These are phyloP conservation scores for Prinia subflava DNA, from an alignment of 2,113 vertebrate genomes.

Conservation along the genomic window DNA sequence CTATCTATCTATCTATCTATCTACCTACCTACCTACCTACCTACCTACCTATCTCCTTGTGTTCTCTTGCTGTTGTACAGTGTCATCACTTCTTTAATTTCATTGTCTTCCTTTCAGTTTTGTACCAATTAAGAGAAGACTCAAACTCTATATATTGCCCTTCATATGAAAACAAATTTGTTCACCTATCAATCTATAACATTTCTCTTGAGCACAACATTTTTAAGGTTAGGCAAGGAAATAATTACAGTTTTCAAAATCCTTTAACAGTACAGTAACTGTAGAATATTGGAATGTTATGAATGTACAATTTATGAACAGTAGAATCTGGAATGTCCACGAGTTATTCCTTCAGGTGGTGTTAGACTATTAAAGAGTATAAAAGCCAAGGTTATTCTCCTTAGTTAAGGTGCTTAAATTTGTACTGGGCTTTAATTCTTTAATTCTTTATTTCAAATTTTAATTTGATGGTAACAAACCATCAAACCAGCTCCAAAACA, in stretches of 20 bases:
- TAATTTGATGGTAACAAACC: neutral
- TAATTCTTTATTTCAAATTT: neutral
- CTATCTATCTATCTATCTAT: too few relatives aligned
- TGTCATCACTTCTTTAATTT: neutral
- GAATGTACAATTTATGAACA: neutral
- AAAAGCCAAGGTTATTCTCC: neutral
- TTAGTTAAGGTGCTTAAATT: neutral
- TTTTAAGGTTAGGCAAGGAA: neutral
- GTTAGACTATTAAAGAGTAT: neutral
- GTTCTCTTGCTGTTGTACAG: neutral
- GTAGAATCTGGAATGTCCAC: neutral
- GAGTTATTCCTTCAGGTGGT: neutral
- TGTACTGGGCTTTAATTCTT: neutral
- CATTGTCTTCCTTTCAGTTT: neutral
- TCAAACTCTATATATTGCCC: fast-evolving
- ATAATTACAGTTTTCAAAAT: neutral
- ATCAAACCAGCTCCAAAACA: neutral
- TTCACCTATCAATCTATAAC: neutral
- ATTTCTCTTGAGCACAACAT: neutral
- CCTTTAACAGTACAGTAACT: neutral
- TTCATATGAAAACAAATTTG: neutral
- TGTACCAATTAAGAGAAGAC: neutral
- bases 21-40: too few relatives aligned
- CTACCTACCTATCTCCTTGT: neutral
- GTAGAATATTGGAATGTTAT: neutral